A percentile compares a stretch with the other conserved stretches of the same genome.
phyloP scores from a whole-genome alignment of 2,797 vertebrate genomes.

The Rhabdophis nuchalis region DNA sequence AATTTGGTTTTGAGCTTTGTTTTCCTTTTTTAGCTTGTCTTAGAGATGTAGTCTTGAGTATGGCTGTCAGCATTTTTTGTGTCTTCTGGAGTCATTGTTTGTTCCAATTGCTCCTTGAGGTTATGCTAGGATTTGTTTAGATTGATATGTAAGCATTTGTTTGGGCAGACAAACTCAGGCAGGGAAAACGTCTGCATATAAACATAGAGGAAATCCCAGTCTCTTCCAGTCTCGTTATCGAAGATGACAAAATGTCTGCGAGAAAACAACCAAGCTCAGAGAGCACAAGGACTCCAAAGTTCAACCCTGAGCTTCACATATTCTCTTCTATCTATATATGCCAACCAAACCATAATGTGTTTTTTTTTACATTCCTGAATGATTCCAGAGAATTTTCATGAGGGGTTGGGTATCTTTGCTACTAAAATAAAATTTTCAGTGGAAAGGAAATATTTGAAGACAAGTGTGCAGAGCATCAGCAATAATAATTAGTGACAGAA shows the following conservation, averaged over 20 bases:
- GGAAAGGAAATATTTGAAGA: conserved; percentile 52
- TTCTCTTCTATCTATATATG: background rate
- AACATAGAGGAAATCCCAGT: background rate
- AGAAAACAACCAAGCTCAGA: background rate
- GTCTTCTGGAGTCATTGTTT: background rate
- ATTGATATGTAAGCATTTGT: background rate
- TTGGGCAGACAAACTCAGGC: background rate
- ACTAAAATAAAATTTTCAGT: conserved; percentile 44
- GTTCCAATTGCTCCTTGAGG: background rate
- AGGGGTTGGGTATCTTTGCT: background rate
- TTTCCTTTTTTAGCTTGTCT: background rate
- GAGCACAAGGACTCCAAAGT: background rate
- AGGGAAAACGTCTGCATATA: background rate
- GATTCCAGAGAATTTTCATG: conserved; percentile 29
- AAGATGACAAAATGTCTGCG: background rate
- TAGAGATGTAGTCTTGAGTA: background rate
- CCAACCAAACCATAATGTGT: background rate
- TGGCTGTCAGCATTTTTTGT: background rate
- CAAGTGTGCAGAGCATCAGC: conserved; percentile 41
- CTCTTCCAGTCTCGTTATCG: background rate
- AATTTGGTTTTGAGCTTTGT: background rate
- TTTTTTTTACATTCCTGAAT: conserved; percentile 39
- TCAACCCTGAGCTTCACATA: background rate
- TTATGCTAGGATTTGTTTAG: background rate
- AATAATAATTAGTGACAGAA: conserved; percentile 69